Evolutionary conservation across 2,888 invertebrate genomes (phyloP).

Genomic region (Creontiades dilutus): DNA sequence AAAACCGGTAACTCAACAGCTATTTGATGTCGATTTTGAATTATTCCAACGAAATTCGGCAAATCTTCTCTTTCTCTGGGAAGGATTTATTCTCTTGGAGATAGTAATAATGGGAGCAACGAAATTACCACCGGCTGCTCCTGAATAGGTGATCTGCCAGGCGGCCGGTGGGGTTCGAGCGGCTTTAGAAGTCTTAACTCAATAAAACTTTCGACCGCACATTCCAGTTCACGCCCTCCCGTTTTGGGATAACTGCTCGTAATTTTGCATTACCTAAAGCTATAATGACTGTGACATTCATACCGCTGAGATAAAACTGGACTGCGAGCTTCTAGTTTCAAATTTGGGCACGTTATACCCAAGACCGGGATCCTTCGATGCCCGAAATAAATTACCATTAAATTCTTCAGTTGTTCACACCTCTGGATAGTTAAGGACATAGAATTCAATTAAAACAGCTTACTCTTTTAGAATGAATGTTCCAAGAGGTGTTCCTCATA

Average conservation of each 20-base stretch:
- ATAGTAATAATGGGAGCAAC: neutral
- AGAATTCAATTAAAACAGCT: too few species aligned
- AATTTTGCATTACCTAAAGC: neutral
- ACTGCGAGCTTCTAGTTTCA: neutral
- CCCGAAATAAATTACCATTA: too few species aligned
- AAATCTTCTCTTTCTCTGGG: too few species aligned
- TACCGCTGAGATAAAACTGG: neutral
- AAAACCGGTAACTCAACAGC: too few species aligned
- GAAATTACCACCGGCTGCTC: neutral
- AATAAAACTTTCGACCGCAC: neutral
- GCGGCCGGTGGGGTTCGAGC: neutral
- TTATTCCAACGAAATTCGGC: too few species aligned
- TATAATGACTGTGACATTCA: neutral
- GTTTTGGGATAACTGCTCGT: neutral
- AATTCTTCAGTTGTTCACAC: too few species aligned
- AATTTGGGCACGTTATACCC: too few species aligned
- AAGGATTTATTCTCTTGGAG: neutral
- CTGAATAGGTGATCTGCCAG: neutral
- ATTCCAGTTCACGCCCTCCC: conserved; percentile 3
- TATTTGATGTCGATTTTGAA: too few species aligned
- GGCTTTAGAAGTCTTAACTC: conserved; percentile 16
- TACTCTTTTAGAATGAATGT: too few species aligned
- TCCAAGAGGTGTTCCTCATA: too few species aligned
- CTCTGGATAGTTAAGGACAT: too few species aligned
- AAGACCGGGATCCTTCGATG: too few species aligned